Evolutionary conservation across 2,888 invertebrate genomes (phyloP), one percentile per base, ranked within the genome.

Genomic region (Copidosoma aretas): DNA sequence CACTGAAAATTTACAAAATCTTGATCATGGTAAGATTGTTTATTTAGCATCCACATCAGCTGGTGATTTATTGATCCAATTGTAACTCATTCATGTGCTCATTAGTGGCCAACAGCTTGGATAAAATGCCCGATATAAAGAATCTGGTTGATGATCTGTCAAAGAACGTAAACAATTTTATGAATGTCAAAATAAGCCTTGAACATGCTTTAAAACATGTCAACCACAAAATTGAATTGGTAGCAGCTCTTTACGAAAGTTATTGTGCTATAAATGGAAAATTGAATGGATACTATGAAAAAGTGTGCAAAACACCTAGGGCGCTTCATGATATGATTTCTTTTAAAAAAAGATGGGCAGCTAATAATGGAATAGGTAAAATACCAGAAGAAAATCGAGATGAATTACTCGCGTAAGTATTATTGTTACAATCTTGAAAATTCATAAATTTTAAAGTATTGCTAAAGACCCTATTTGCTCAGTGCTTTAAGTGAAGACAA

Each of bases 401-500:
- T 12, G 43, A 17, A 46, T 46, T 46, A 8, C 43, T 17, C 1
- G 12, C 3, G 43, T 46, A 46, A 3, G 43, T 46, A 8, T 17
- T 46, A 46, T 46, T 46, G 3, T 46, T 3, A 46, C 12, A 3
- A 46, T 17, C 51, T 25, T 17, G 39, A 56, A 46, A 46, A 24
- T 49, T 1, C 15, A 59, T 10, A 46, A 54, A 21, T 54, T 25
- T 32, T 1, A 41, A 10, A 52, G 19, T 10, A 39, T 49, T 54
- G 25, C 21, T 1, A 41, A 15, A 59, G 19, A 4, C 39, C 24
- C 39, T 22, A 24, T 60, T 57, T 43, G 71, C 64, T 10, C 43
- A 73, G 71, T 49, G 19, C 72, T 43, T 64, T 74, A 25, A 49
- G 39, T 24, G 57, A 71, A 52, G 65, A 63, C 24, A 73, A 72